These are phyloP conservation scores for Candidula unifasciata DNA, from an alignment of 2,888 invertebrate species.

Conservation along the genomic window DNA sequence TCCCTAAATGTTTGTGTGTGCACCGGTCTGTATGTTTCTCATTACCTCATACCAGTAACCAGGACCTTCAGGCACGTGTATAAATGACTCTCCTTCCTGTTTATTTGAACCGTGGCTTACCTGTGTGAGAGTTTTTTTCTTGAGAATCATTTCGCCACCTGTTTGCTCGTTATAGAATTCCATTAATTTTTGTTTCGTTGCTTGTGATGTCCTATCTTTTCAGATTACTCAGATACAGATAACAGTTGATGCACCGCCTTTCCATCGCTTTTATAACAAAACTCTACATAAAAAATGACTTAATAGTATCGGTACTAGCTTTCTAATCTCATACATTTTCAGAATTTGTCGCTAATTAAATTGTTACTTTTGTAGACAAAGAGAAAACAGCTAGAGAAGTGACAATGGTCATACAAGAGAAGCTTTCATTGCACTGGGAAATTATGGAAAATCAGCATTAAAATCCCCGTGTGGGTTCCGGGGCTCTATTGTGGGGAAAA, in stretches of 20 bases:
- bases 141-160: conserved; percentile 9
- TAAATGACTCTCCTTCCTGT: conserved; percentile 12
- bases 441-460: too few species aligned
- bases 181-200: not conserved
- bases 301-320: too few species aligned
- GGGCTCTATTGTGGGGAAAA: too few species aligned
- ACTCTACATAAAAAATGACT: not conserved
- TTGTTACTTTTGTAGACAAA: too few species aligned
- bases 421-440: too few species aligned
- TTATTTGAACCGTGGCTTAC: conserved; percentile 18
- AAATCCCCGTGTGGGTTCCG: too few species aligned
- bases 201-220: not conserved
- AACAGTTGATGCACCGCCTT: not conserved
- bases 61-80: not conserved
- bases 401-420: too few species aligned
- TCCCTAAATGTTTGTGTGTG: too few species aligned
- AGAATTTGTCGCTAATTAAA: too few species aligned
- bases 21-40: not conserved
- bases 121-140: conserved; percentile 7
- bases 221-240: not conserved
- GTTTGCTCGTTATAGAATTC: conserved; percentile 14
- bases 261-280: not conserved
- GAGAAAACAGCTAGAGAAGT: too few species aligned
- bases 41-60: not conserved
- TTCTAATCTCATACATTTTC: too few species aligned